Evolutionary conservation across 2,797 vertebrate genomes (phyloP), one percentile per base, ranked within the genome.

Genomic region (Notoglanidium macrostoma): DNA sequence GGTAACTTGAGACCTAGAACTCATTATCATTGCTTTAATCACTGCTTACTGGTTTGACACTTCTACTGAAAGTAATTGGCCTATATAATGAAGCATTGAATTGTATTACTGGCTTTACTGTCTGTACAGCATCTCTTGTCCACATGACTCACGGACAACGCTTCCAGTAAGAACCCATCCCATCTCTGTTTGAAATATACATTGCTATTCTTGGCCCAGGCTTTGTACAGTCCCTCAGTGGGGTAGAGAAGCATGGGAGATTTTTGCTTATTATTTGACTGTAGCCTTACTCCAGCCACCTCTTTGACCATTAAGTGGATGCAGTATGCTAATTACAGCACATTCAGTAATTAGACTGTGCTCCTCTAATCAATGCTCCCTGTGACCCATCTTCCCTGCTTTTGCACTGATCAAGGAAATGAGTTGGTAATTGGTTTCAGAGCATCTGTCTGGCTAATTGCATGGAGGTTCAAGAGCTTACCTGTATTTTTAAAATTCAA

Each of bases 341-440:
- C 90, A 90, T 84, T 88, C 89, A 89, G 86, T 91, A 91, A 94
- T 95, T 94, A 95, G 92, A 83, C 86, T 81, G 74, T 77, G 90
- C 89, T 83, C 90, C 92, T 89, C 87, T 73, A 87, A 93, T 91
- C 89, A 89, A 91, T 89, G 68, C 73, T 70, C 90, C 90, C 90
- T 40, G 57, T 84, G 49, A 82, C 92, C 89, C 81, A 83, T 89
- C 72, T 63, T 74, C 23, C 15, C 85, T 46, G 46, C 68, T 68
- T 55, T 65, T 65, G 49, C 83, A 86, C 77, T 35, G 72, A 86
- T 67, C 85, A 85, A 88, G 88, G 87, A 91, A 89, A 92, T 88
- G 59, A 89, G 88, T 89, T 88, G 85, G 63, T 89, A 85, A 90
- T 94, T 93, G 88, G 88, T 87, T 89, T 89, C 78, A 2, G 49